Conservation (phyloP, 2,797 vertebrate species). For the Enteromius paludinosus region DNA sequence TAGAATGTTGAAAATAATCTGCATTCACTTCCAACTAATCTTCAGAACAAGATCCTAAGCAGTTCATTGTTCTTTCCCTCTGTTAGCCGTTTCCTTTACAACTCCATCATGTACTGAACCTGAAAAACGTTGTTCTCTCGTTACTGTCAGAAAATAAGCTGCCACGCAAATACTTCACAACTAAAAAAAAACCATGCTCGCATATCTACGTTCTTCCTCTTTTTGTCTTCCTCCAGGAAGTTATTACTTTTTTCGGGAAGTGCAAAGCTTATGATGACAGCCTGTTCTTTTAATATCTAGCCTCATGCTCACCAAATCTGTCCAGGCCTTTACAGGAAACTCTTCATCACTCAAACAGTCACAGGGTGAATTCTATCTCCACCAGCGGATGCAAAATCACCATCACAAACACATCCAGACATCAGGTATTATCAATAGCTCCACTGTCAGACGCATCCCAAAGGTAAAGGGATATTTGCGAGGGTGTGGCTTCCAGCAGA, state of each 20-base stretch:
- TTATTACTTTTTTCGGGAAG: conserved; percentile 31
- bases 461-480: neutral
- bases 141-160: neutral
- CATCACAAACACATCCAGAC: neutral
- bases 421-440: neutral
- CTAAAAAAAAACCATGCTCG: neutral
- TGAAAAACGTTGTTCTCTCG: neutral
- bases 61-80: neutral
- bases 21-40: neutral
- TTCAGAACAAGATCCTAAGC: neutral
- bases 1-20: no score
- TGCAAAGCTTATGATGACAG: neutral
- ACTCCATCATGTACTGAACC: neutral
- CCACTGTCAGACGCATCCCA: neutral
- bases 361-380: neutral
- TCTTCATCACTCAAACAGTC: neutral
- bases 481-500: neutral
- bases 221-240: conserved; percentile 20
- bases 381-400: neutral
- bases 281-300: conserved; percentile 11
- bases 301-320: neutral
- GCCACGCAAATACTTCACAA: neutral
- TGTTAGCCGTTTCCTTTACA: neutral
- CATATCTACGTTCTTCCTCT: neutral
- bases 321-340: neutral